Percentiles rank a stretch among this genome's conserved stretches.
phyloP scores from a whole-genome alignment of 2,888 invertebrate genomes.

The Itoplectis maculator region DNA sequence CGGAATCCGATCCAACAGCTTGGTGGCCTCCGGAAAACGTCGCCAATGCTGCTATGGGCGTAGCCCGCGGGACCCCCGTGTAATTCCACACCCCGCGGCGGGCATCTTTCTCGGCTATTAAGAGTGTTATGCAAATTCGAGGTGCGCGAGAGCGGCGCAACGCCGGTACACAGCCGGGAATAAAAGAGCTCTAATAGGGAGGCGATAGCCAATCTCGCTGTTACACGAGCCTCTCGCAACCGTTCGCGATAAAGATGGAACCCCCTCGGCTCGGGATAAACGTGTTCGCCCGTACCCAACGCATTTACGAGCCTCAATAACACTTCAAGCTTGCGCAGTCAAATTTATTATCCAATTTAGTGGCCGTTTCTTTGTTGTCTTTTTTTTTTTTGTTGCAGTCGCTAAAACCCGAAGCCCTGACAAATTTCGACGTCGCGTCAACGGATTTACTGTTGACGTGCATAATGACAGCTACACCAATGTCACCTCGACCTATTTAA shows the following conservation, averaged over 20 bases:
- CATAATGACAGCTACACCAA: too few relatives aligned
- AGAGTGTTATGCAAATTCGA: constrained; percentile 78
- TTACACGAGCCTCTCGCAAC: constrained; percentile 51
- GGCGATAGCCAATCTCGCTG: constrained; percentile 47
- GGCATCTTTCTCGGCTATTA: constrained; percentile 72
- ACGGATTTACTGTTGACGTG: too few relatives aligned
- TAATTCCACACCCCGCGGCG: constrained; percentile 59
- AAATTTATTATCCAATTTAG: constrained; percentile 6
- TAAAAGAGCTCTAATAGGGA: constrained; percentile 2
- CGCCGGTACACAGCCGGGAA: constrained; percentile 16
- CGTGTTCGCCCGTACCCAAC: not conserved
- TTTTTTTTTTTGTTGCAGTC: too few relatives aligned
- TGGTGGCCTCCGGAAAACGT: constrained; percentile 14
- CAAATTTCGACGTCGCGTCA: not conserved
- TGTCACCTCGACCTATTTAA: too few relatives aligned
- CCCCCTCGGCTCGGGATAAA: constrained; percentile 41
- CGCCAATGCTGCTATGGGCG: constrained; percentile 10
- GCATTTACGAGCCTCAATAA: constrained; percentile 13
- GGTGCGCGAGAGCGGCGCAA: constrained; percentile 45
- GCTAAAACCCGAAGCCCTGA: not conserved
- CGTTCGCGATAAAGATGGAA: constrained; percentile 43
- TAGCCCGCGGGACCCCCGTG: constrained; percentile 38
- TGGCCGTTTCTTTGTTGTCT: not conserved
- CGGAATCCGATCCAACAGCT: constrained; percentile 17
- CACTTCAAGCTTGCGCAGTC: not conserved